Percentiles rank a stretch among this genome's conserved stretches.
phyloP scores from a whole-genome alignment of 2,888 invertebrate genomes.

The Dicroscelio sp. region DNA sequence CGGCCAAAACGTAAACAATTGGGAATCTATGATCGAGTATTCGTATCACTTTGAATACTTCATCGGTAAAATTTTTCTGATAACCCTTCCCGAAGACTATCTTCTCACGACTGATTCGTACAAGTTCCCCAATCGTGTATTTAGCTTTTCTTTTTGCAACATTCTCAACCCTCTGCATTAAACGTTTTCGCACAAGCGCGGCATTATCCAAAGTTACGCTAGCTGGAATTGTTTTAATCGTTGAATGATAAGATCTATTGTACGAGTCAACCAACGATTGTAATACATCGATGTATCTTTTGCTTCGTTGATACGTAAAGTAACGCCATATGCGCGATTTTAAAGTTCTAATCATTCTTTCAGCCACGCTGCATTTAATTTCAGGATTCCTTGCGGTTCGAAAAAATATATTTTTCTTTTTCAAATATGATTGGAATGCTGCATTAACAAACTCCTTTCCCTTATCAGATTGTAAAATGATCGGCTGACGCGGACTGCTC shows the following conservation, averaged over 20 bases:
- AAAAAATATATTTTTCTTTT: not conserved
- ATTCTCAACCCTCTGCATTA: not conserved
- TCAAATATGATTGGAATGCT: not conserved
- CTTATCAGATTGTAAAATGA: constrained; percentile 80
- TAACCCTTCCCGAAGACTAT: constrained; percentile 27
- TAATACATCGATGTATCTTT: constrained; percentile 85
- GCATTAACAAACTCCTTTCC: constrained; percentile 82
- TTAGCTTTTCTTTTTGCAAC: constrained; percentile 19
- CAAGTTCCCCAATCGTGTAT: constrained; percentile 1
- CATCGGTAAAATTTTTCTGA: not conserved
- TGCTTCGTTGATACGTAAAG: constrained; percentile 45
- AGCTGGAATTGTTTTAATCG: constrained; percentile 28
- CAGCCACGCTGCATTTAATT: too few relatives aligned
- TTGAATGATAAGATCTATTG: constrained; percentile 64
- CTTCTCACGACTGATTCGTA: not conserved
- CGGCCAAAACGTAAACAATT: not conserved
- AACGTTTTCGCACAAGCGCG: not conserved
- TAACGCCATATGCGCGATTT: too few relatives aligned
- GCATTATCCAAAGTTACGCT: constrained; percentile 32
- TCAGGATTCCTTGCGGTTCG: not conserved
- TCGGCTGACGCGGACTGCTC: constrained; percentile 5
- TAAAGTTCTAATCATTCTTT: too few relatives aligned
- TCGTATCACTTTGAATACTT: not conserved
- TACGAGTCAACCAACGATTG: constrained; percentile 73
- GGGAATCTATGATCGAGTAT: not conserved